Evolutionary conservation across 2,113 vertebrate genomes (phyloP).

Genomic region (Theropithecus gelada): DNA sequence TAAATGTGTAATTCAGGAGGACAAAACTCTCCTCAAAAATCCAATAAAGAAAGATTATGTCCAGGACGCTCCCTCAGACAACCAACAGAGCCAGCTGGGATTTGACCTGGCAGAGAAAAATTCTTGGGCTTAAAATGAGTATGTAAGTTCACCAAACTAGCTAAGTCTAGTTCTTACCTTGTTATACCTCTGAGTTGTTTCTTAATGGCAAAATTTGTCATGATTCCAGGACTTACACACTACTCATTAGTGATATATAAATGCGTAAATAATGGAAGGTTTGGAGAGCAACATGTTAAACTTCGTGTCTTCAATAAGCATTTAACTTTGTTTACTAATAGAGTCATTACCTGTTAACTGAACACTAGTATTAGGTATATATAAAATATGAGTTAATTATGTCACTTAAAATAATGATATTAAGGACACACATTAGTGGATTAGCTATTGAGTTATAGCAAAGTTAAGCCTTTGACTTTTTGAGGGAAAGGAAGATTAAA

Average conservation of each 20-base stretch:
- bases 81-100: background rate
- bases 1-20: background rate
- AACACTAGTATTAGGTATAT: conserved; percentile 70
- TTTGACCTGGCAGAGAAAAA: background rate
- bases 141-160: background rate
- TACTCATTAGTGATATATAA: conserved; percentile 52
- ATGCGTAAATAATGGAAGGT: conserved; percentile 73
- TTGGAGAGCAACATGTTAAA: conserved; percentile 72
- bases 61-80: background rate
- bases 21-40: background rate
- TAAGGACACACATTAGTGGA: conserved; percentile 66
- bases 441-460: conserved; percentile 48
- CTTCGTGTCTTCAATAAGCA: conserved; percentile 69
- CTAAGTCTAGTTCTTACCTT: background rate
- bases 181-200: background rate
- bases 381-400: conserved; percentile 78
- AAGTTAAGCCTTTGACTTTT: background rate
- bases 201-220: conserved; percentile 33
- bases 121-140: background rate
- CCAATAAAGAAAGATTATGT: background rate
- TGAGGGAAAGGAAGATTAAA: background rate
- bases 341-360: conserved; percentile 76
- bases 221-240: background rate
- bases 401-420: conserved; percentile 66
- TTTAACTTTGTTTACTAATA: conserved; percentile 82